Percentiles rank a stretch among this genome's conserved stretches.
Evolutionary conservation across 2,113 vertebrate genomes (phyloP).

Genomic region (Melanotaenia duboulayi): DNA sequence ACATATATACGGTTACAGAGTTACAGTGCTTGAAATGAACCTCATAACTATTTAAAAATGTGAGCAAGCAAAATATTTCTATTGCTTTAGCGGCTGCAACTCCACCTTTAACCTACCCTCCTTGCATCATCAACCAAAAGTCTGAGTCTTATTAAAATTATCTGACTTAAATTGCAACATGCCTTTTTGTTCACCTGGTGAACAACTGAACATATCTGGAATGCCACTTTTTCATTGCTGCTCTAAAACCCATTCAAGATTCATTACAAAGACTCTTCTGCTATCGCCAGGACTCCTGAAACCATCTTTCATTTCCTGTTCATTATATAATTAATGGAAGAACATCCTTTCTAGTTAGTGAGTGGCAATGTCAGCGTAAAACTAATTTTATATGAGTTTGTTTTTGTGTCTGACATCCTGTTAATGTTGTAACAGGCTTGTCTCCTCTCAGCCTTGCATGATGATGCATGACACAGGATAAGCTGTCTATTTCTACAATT

Average conservation of each 20-base stretch:
- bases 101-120: neutral
- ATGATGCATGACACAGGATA: no score
- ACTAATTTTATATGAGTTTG: neutral
- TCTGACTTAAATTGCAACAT: neutral
- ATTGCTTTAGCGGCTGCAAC: neutral
- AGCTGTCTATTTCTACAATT: conserved; percentile 24
- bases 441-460: neutral
- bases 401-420: neutral
- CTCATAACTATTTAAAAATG: neutral
- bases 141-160: neutral
- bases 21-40: neutral
- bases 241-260: neutral
- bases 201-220: neutral
- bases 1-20: no score
- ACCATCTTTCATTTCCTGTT: conserved; percentile 5
- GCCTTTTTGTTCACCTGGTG: neutral
- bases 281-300: neutral
- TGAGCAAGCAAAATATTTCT: neutral
- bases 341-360: conserved; percentile 5
- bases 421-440: neutral
- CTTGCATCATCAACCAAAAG: neutral
- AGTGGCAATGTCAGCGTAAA: neutral
- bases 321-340: conserved; percentile 6
- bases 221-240: neutral
- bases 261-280: conserved; percentile 22